These are phyloP conservation scores for Amblyornis subalaris DNA, from an alignment of 2,113 vertebrate genomes.

Conservation along the genomic window DNA sequence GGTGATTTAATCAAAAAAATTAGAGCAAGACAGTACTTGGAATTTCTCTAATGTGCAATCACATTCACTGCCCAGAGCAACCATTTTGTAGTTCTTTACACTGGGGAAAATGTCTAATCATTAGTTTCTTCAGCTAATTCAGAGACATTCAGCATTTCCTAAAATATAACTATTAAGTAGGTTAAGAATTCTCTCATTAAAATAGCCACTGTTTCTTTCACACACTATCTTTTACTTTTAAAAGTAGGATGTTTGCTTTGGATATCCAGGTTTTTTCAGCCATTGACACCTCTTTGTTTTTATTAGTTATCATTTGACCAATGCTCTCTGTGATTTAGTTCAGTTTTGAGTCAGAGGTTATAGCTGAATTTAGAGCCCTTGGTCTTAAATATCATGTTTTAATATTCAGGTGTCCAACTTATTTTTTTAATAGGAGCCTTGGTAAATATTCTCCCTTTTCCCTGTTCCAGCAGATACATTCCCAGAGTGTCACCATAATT, in stretches of 20 bases:
- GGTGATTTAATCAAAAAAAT: background rate
- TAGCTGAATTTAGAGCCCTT: background rate
- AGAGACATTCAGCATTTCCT: background rate
- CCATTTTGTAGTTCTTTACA: conserved; percentile 23
- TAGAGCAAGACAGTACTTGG: background rate
- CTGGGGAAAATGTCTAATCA: conserved; percentile 27
- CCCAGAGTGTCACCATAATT: background rate
- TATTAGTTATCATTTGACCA: background rate
- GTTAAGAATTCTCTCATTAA: background rate
- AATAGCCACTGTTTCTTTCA: background rate
- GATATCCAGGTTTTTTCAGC: background rate
- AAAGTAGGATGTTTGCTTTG: background rate
- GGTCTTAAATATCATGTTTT: background rate
- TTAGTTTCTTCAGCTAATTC: conserved; percentile 30
- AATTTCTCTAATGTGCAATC: background rate
- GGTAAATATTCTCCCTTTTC: background rate
- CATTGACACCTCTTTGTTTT: background rate
- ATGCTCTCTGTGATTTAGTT: background rate
- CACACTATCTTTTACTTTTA: background rate
- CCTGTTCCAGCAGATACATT: background rate
- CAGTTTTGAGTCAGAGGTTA: background rate
- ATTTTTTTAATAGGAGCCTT: background rate
- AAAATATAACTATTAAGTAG: conserved; percentile 22
- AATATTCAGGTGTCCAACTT: background rate
- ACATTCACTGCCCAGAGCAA: conserved; percentile 37